Evolutionary conservation across 2,888 invertebrate species (phyloP).

Genomic region (Drosophila sordidapex): DNA sequence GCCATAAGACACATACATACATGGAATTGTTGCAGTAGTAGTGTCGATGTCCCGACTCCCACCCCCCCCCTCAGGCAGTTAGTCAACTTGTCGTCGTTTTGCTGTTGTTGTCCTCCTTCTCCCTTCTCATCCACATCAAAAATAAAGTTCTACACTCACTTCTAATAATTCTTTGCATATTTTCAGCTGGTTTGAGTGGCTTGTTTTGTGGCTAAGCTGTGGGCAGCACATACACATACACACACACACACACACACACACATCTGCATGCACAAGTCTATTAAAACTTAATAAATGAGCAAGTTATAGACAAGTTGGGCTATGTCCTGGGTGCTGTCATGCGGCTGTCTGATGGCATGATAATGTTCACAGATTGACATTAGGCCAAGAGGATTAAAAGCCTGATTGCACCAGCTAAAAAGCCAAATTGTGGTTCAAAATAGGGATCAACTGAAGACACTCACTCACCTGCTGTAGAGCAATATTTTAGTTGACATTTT

Average conservation of each 20-base stretch:
- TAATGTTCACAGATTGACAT: slow-evolving; percentile 48
- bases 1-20: slow-evolving; percentile 35
- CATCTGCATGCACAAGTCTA: slow-evolving; percentile 47
- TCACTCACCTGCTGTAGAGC: not conserved
- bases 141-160: slow-evolving; percentile 45
- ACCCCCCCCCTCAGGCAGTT: slow-evolving; percentile 40
- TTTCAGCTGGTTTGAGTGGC: slow-evolving; percentile 58
- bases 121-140: slow-evolving; percentile 24
- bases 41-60: slow-evolving; percentile 14
- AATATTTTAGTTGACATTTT: not conserved
- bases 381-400: slow-evolving; percentile 29
- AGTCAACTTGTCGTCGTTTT: slow-evolving; percentile 55
- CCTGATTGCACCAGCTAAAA: not conserved
- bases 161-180: slow-evolving; percentile 70
- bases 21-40: slow-evolving; percentile 43
- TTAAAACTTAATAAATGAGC: slow-evolving; percentile 74
- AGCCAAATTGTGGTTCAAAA: slow-evolving; percentile 6
- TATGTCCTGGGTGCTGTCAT: slow-evolving; percentile 30
- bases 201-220: slow-evolving; percentile 50
- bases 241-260: not conserved
- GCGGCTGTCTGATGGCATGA: slow-evolving; percentile 34
- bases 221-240: not conserved
- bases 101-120: not conserved
- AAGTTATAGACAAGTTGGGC: slow-evolving; percentile 51
- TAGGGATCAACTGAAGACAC: not conserved